Percentiles rank a stretch among this genome's conserved stretches.
phyloP scores from a whole-genome alignment of 2,797 vertebrate species.

The Falco cherrug region DNA sequence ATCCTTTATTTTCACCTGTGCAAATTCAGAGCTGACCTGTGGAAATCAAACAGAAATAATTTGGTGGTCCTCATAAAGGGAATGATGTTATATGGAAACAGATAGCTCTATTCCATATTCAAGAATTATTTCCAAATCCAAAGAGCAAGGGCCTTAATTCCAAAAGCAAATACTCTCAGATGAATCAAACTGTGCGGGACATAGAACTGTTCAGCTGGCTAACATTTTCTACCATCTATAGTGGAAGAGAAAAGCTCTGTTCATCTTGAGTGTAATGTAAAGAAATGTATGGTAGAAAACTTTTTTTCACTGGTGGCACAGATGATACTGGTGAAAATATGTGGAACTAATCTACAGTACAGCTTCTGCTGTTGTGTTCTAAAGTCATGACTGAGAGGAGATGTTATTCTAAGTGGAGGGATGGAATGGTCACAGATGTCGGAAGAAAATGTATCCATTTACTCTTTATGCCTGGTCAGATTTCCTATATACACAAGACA shows the following conservation, averaged over 20 bases:
- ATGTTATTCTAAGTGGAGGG: not conserved
- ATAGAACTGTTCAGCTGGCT: not conserved
- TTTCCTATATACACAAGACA: not conserved
- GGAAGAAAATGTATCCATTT: not conserved
- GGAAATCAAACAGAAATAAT: not conserved
- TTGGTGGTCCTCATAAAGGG: not conserved
- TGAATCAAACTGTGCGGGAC: not conserved
- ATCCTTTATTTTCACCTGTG: not conserved
- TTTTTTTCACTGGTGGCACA: not conserved
- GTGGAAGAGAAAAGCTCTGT: not conserved
- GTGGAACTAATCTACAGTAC: not conserved
- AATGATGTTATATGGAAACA: not conserved
- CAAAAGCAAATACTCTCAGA: not conserved
- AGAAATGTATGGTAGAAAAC: not conserved
- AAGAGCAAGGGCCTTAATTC: not conserved
- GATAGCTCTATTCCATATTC: not conserved
- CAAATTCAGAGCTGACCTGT: not conserved
- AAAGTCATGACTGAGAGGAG: not conserved
- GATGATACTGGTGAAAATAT: not conserved
- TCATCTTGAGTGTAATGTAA: not conserved
- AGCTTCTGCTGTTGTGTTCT: not conserved
- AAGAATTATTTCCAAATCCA: not conserved
- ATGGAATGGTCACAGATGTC: not conserved
- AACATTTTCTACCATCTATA: not conserved
- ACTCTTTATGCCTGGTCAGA: not conserved